These are phyloP conservation scores for Suillia variegata DNA, from an alignment of 2,888 invertebrate genomes.

Conservation along the genomic window DNA sequence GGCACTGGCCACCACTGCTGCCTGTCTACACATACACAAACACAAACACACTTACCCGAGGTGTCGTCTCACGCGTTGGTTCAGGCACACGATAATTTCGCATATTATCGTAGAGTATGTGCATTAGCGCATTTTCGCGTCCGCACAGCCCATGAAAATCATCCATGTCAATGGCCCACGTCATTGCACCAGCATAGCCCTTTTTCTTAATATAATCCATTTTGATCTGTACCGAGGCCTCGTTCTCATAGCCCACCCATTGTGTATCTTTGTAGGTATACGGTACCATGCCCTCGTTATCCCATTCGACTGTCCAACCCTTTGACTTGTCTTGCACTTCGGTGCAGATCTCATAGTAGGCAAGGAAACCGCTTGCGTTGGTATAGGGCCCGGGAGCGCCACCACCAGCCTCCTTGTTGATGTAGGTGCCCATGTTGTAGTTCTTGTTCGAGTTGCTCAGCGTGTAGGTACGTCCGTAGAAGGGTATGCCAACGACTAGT, in stretches of 20 bases:
- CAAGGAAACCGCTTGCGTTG: slow-evolving; percentile 83
- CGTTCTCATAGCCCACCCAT: slow-evolving; percentile 83
- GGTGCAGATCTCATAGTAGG: slow-evolving; percentile 86
- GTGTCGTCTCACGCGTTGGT: slow-evolving; percentile 69
- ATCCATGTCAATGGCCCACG: slow-evolving; percentile 89
- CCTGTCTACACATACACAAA: too few species aligned
- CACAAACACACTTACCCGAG: slow-evolving; percentile 65
- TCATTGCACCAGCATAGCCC: slow-evolving; percentile 88
- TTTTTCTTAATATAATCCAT: slow-evolving; percentile 86
- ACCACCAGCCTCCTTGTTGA: slow-evolving; percentile 89
- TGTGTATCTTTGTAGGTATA: slow-evolving; percentile 85
- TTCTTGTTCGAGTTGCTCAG: slow-evolving; percentile 81
- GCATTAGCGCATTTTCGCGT: slow-evolving; percentile 74
- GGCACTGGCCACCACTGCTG: slow-evolving; percentile 19
- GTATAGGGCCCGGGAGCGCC: slow-evolving; percentile 86
- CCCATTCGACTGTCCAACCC: slow-evolving; percentile 85
- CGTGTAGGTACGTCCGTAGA: slow-evolving; percentile 87
- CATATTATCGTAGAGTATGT: slow-evolving; percentile 76
- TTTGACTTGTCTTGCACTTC: slow-evolving; percentile 72
- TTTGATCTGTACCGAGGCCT: slow-evolving; percentile 80
- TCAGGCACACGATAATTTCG: slow-evolving; percentile 72
- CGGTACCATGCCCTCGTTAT: slow-evolving; percentile 80
- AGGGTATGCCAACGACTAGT: slow-evolving; percentile 85
- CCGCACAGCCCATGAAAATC: slow-evolving; percentile 87
- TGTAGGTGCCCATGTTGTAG: slow-evolving; percentile 82